Percentiles rank a stretch among this genome's conserved stretches.
phyloP scores from a whole-genome alignment of 2,113 vertebrate species.

The Barbus barbus region DNA sequence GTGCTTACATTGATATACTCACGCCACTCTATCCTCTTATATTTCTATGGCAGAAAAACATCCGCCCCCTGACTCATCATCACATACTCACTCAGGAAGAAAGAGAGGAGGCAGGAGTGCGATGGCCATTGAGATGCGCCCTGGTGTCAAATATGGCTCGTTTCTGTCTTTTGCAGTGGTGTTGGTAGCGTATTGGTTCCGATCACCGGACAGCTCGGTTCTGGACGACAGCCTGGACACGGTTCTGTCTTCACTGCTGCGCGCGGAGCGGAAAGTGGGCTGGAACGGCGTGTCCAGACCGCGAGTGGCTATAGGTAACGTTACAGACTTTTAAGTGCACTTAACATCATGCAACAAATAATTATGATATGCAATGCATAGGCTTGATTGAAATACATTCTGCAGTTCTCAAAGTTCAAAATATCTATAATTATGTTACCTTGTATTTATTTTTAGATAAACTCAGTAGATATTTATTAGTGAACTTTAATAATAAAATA shows the following conservation, averaged over 20 bases:
- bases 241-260: conserved; percentile 78
- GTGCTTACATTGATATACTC: neutral
- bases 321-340: conserved; percentile 58
- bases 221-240: conserved; percentile 75
- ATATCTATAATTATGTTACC: neutral
- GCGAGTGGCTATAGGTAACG: conserved; percentile 76
- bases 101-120: neutral
- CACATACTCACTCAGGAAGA: neutral
- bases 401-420: neutral
- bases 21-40: neutral
- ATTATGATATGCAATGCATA: neutral
- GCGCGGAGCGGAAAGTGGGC: conserved; percentile 77
- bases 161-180: conserved; percentile 70
- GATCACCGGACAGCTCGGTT: conserved; percentile 59
- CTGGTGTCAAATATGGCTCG: conserved; percentile 71
- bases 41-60: neutral
- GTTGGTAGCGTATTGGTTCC: conserved; percentile 74
- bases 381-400: neutral
- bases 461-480: neutral
- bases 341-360: neutral
- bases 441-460: neutral
- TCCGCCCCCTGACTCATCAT: conserved; percentile 12
- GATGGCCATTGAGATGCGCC: conserved; percentile 65
- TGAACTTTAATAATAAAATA: neutral
- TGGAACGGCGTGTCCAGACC: conserved; percentile 68